These are phyloP conservation scores for Rattus rattus DNA, from an alignment of 2,113 vertebrate genomes.

Conservation along the genomic window DNA sequence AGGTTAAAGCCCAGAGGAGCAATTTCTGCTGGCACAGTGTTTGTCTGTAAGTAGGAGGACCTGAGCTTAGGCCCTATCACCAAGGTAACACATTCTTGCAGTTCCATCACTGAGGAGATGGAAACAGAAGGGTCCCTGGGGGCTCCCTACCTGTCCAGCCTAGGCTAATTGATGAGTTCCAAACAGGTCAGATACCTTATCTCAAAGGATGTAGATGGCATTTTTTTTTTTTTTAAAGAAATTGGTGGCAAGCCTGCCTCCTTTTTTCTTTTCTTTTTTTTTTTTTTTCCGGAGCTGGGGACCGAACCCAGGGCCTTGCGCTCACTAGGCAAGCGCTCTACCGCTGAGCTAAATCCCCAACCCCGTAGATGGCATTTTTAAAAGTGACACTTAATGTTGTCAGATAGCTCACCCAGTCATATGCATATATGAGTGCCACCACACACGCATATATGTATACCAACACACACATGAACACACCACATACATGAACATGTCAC, in stretches of 20 bases:
- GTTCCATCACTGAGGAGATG: not conserved
- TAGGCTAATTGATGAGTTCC: not conserved
- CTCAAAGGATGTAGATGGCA: not conserved
- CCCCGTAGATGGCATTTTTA: not conserved
- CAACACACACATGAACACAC: not conserved
- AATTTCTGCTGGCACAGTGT: not conserved
- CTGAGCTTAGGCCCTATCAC: not conserved
- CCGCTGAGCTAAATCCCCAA: too few species aligned
- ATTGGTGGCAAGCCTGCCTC: too few species aligned
- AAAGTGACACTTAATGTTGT: not conserved
- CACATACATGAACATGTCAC: not conserved
- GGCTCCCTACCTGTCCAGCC: not conserved
- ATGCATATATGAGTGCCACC: not conserved
- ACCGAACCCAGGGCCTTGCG: too few species aligned
- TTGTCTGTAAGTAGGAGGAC: not conserved
- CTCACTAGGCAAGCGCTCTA: too few species aligned
- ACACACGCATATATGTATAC: not conserved
- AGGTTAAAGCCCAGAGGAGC: not conserved
- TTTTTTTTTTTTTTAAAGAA: too few species aligned
- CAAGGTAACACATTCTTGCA: not conserved
- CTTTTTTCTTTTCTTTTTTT: too few species aligned
- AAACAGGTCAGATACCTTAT: not conserved
- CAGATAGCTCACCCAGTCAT: not conserved
- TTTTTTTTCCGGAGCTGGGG: too few species aligned
- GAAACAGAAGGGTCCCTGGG: not conserved